These are phyloP conservation scores for Heloderma charlesbogerti DNA, from an alignment of 2,113 vertebrate species.

Conservation along the genomic window DNA sequence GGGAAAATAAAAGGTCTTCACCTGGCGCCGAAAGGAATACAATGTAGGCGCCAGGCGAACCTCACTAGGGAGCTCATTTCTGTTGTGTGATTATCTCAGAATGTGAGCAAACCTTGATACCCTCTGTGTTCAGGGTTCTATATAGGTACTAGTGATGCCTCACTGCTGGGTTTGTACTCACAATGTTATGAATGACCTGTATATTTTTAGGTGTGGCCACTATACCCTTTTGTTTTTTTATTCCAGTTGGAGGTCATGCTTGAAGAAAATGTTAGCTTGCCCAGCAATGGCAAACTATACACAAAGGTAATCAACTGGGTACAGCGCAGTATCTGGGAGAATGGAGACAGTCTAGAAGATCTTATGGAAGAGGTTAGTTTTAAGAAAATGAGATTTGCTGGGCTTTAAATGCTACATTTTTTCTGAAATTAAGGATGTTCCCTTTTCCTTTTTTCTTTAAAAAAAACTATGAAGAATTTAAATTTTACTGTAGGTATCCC, in stretches of 20 bases:
- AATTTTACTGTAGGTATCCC: slow-evolving; percentile 88
- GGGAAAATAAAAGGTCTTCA: too few species aligned
- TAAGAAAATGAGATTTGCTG: slow-evolving; percentile 75
- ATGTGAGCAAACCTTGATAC: background rate
- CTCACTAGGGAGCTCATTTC: too few species aligned
- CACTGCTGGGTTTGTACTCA: background rate
- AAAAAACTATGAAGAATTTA: slow-evolving; percentile 86
- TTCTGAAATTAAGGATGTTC: slow-evolving; percentile 76
- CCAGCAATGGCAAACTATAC: slow-evolving; percentile 97
- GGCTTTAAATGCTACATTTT: slow-evolving; percentile 55
- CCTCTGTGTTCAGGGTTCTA: too few species aligned
- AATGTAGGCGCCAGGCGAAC: too few species aligned
- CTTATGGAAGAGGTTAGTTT: slow-evolving; percentile 99
- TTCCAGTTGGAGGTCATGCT: slow-evolving; percentile 96
- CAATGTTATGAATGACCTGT: background rate
- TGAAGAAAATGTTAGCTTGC: slow-evolving; percentile 94
- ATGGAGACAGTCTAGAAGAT: slow-evolving; percentile 92
- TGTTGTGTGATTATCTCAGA: background rate
- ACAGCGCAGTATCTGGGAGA: slow-evolving; percentile 97
- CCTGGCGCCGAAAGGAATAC: too few species aligned
- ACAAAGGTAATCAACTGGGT: slow-evolving; percentile 99
- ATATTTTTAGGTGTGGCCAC: background rate
- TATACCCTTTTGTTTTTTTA: slow-evolving; percentile 44
- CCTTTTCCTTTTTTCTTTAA: slow-evolving; percentile 81
- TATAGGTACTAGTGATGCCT: background rate